Evolutionary conservation across 2,888 invertebrate species (phyloP), one percentile per base, ranked within the genome.

Genomic region (Hartigia nigra): DNA sequence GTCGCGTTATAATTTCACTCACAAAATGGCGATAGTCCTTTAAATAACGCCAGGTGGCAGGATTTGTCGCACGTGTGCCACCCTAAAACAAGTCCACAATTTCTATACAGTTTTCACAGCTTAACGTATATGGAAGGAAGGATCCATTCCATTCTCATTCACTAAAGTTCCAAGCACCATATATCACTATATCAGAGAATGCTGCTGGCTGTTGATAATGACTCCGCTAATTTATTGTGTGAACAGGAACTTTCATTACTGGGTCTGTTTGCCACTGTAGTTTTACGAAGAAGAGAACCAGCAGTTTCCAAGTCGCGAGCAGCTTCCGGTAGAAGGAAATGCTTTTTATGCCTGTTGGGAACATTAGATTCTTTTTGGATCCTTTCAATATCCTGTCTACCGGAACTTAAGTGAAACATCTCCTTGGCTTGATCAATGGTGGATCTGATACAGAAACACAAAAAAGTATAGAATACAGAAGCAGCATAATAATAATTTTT

Each of bases 401-500:
- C 55, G 23, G 55, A 9, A 55, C 23, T 23, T 23, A 55, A 9
- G 23, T 23, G 23, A 23, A 88, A 84, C 70, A 88, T 87, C 77
- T 84, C 85, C 70, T 88, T 88, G 55, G 87, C 86, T 70, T 85
- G 87, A 76, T 80, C 81, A 39, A 88, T 83, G 34, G 84, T 87
- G 74, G 83, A 83, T 72, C 88, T 89, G 77, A n/a, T 78, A 74
- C 2, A 55, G 23, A 23, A 9, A 23, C 39, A 55, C 9, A 55
- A 14, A 9, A 23, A 23, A 1, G 55, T 23, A 23, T 55, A 23
- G 23, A 2, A 55, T 55, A 23, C 9, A 55, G 23, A 23, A 23
- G 55, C 55, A 55, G 39, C 14, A 39, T 5, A 4, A 39, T 55
- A 9, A 55, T 14, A 23, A 14, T 2, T 55, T 55, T 23, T 0